These are phyloP conservation scores for Lethenteron camtschaticum DNA, from an alignment of 2,113 vertebrate genomes.

Conservation along the genomic window DNA sequence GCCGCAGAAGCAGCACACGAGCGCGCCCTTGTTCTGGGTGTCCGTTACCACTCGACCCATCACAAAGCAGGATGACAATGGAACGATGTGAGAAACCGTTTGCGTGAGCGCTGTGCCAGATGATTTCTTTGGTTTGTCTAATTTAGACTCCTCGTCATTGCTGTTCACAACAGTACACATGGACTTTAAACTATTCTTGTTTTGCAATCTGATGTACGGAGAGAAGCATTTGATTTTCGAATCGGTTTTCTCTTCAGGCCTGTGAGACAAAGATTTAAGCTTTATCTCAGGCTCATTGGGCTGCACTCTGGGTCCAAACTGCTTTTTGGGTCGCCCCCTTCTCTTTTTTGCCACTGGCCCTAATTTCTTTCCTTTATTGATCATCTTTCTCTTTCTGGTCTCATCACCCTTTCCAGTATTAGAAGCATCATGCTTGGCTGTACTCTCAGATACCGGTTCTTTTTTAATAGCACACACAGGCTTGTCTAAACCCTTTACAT, in stretches of 20 bases:
- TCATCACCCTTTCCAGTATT: no score
- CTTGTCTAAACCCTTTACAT: no score
- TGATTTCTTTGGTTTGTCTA: constrained; percentile 25
- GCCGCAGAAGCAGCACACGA: constrained; percentile 86
- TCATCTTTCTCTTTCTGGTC: no score
- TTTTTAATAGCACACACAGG: no score
- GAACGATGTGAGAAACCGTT: constrained; percentile 52
- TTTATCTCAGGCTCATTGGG: constrained; percentile 46
- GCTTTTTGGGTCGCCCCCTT: not conserved
- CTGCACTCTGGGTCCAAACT: constrained; percentile 27
- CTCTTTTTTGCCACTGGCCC: constrained; percentile 1
- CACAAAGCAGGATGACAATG: constrained; percentile 59
- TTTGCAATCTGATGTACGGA: constrained; percentile 87
- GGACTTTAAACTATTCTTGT: constrained; percentile 63
- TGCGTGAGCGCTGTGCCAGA: constrained; percentile 36
- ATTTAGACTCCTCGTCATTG: constrained; percentile 55
- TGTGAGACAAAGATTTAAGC: constrained; percentile 45
- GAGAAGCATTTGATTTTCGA: constrained; percentile 45
- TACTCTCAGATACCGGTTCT: no score
- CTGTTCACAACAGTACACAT: constrained; percentile 86
- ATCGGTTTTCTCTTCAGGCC: constrained; percentile 30
- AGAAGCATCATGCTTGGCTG: no score
- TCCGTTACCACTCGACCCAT: constrained; percentile 69
- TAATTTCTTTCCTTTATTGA: not conserved
- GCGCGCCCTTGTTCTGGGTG: constrained; percentile 50